These are phyloP conservation scores for Pollenia angustigena DNA, from an alignment of 2,888 invertebrate genomes.

Conservation along the genomic window DNA sequence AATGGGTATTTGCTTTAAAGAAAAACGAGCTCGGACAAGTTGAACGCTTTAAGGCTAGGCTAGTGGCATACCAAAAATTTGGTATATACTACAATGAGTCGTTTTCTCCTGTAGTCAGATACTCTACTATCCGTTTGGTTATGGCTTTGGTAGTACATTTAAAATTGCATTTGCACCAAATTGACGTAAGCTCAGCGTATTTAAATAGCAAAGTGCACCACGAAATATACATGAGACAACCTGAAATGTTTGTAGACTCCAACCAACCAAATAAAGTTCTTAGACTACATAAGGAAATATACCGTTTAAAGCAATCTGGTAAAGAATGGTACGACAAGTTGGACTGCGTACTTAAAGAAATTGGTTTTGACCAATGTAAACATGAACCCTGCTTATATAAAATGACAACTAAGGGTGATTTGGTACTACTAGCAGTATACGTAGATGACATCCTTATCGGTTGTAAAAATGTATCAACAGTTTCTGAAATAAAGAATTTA, in stretches of 20 bases:
- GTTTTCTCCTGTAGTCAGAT: no score
- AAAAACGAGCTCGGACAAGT: conserved; percentile 10
- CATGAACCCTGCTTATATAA: conserved; percentile 68
- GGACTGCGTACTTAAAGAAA: not conserved
- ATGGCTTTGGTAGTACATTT: no score
- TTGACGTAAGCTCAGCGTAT: conserved; percentile 60
- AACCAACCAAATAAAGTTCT: conserved; percentile 20
- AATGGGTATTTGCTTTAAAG: no score
- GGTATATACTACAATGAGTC: no score
- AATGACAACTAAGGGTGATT: not conserved
- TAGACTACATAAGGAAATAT: conserved; percentile 15
- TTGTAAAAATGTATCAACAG: not conserved
- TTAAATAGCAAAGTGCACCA: conserved; percentile 52
- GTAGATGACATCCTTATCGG: conserved; percentile 60
- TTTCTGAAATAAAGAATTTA: not conserved
- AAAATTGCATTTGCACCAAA: conserved; percentile 45
- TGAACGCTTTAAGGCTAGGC: conserved; percentile 11
- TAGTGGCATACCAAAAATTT: conserved; percentile 34
- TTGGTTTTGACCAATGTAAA: conserved; percentile 36
- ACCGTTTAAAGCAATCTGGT: conserved; percentile 30
- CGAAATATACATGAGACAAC: no score
- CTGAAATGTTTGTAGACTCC: conserved; percentile 4
- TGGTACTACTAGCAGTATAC: conserved; percentile 51
- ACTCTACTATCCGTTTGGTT: no score
- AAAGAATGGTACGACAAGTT: conserved; percentile 33